Evolutionary conservation across 1,140 invertebrate species (phyloP).

Genomic region (Solenopsis invicta): DNA sequence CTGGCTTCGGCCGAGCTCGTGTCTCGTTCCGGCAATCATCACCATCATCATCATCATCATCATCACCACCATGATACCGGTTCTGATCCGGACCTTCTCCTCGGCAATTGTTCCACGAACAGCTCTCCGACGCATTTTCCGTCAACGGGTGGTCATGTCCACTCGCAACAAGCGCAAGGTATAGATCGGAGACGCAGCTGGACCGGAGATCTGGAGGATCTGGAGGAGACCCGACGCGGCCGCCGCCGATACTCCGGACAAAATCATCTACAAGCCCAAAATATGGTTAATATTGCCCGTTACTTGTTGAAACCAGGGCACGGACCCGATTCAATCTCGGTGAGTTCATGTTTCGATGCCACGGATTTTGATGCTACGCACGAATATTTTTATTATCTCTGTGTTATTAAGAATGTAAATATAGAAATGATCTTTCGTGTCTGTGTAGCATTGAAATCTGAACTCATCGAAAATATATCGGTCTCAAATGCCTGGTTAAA

Average conservation of each 20-base stretch:
- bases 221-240: slow-evolving; percentile 88
- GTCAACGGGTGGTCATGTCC: slow-evolving; percentile 70
- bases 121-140: slow-evolving; percentile 87
- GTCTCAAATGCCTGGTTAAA: slow-evolving; percentile 2
- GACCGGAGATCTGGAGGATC: slow-evolving; percentile 88
- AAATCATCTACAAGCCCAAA: slow-evolving; percentile 84
- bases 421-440: neutral
- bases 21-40: slow-evolving; percentile 73
- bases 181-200: slow-evolving; percentile 91
- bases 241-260: slow-evolving; percentile 82
- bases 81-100: slow-evolving; percentile 86
- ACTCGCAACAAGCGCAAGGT: slow-evolving; percentile 80
- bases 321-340: slow-evolving; percentile 30
- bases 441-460: slow-evolving; percentile 10
- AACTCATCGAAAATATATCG: slow-evolving; percentile 42
- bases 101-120: slow-evolving; percentile 85
- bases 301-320: slow-evolving; percentile 37
- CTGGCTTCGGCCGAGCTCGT: slow-evolving; percentile 73
- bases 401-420: neutral
- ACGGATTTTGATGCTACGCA: slow-evolving; percentile 29
- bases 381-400: neutral
- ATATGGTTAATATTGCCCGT: slow-evolving; percentile 81
- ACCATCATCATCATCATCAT: slow-evolving; percentile 74
- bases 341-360: slow-evolving; percentile 37
- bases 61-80: slow-evolving; percentile 83